These are phyloP conservation scores for Tor tambroides DNA, from an alignment of 2,113 vertebrate species.

Conservation along the genomic window DNA sequence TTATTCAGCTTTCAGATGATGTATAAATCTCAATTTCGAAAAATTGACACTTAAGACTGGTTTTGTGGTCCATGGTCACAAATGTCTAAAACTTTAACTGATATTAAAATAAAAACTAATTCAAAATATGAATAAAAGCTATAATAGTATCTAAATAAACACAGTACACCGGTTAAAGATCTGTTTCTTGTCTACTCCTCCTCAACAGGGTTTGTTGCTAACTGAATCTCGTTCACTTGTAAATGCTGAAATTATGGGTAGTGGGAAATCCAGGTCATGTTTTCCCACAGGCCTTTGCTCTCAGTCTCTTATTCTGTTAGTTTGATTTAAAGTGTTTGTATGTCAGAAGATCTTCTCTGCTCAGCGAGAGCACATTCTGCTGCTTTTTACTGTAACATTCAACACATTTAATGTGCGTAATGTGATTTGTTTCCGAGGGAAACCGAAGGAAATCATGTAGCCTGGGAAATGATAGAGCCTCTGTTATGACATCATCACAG, in stretches of 20 bases:
- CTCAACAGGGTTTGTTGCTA: background rate
- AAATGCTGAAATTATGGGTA: constrained; percentile 38
- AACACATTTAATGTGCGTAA: background rate
- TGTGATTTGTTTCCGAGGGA: background rate
- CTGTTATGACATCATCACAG: background rate
- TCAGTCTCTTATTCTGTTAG: background rate
- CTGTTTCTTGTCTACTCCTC: background rate
- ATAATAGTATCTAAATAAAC: too few species aligned
- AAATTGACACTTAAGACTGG: too few species aligned
- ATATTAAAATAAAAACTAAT: too few species aligned
- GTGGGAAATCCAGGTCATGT: background rate
- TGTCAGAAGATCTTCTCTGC: background rate
- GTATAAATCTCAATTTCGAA: too few species aligned
- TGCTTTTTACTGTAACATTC: background rate
- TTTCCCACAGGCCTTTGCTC: constrained; percentile 28
- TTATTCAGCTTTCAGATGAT: too few species aligned
- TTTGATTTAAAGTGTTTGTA: background rate
- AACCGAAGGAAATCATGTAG: background rate
- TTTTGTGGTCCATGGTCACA: too few species aligned
- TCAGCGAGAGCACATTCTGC: background rate
- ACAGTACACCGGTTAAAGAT: background rate
- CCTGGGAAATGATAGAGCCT: background rate
- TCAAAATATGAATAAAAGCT: too few species aligned
- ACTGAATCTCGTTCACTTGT: constrained; percentile 27
- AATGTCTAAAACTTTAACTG: too few species aligned